Base-by-base conservation (phyloP, 37 sponge, comb jelly and placozoan species). In the Chondrilla cf. caribensis region DNA sequence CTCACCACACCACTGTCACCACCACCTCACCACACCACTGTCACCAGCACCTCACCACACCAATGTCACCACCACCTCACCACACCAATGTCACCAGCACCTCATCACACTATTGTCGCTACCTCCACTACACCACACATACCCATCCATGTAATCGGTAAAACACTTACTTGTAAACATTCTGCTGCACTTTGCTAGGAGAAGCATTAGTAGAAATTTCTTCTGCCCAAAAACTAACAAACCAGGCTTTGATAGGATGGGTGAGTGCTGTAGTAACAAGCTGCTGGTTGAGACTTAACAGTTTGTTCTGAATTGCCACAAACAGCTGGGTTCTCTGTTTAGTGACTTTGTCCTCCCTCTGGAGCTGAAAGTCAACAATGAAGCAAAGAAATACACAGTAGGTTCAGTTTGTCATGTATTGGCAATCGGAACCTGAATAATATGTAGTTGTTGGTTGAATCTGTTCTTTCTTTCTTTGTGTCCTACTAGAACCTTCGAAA, bases 311-410 rank as follows among this genome's bases (percentile, higher is more conserved):
- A 17, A 11, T 54, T 17, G n/a, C n/a, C n/a, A n/a, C n/a, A n/a
- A n/a, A 15, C 38, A 92, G 93, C 41, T 88, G 25, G 60, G 76
- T 8, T 93, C 93, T 2, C 54, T 89, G 58, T 51, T 84, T 26
- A 90, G 85, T 28, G 93, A 93, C 59, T 86, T 93, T 65, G 81
- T 93, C 41, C 42, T 87, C 38, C 93, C 93, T 14, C 60, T 93
- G 37, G 90, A 90, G 22, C 41, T 42, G 21, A 93, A 87, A 57
- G 77, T 87, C 60, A 51, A 80, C 8, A 76, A 44, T 28, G 93
- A 87, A 39, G 44, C 70, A 40, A 84, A 86, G 9, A 77, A 31
- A 57, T 60, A 78, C 17, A 28, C 65, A 19, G 93, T 93, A 60
- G 38, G 93, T 77, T 19, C 17, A 65, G 26, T 6, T 19, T 38